Percentiles rank a stretch among this genome's conserved stretches.
phyloP scores from a whole-genome alignment of 64 coral and sea anemone species.

The Anthopleura sola region DNA sequence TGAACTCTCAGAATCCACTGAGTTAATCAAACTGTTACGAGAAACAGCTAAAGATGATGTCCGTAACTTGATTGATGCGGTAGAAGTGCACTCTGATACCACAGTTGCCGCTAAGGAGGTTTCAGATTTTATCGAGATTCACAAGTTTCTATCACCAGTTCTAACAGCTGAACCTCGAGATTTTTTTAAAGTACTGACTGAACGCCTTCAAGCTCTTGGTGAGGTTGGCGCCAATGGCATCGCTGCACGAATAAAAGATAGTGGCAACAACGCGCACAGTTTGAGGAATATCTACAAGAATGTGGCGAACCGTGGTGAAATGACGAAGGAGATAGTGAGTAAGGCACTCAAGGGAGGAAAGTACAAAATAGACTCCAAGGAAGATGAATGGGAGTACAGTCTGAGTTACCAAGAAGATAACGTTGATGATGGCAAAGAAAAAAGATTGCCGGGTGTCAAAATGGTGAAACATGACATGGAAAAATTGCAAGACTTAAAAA shows the following conservation, averaged over 20 bases:
- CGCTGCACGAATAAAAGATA: conserved; percentile 72
- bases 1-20: conserved; percentile 43
- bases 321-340: conserved; percentile 86
- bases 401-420: not conserved
- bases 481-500: conserved; percentile 76
- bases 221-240: conserved; percentile 35
- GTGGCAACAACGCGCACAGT: conserved; percentile 81
- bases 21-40: conserved; percentile 57
- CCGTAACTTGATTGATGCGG: conserved; percentile 75
- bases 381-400: not conserved
- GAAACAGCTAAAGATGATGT: conserved; percentile 84
- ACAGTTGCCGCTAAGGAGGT: conserved; percentile 67
- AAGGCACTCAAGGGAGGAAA: conserved; percentile 56
- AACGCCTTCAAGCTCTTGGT: conserved; percentile 1
- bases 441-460: not conserved
- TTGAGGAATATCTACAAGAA: conserved; percentile 74
- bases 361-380: conserved; percentile 34
- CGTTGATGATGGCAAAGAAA: not conserved
- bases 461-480: conserved; percentile 26
- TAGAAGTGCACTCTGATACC: conserved; percentile 88
- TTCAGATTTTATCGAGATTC: conserved; percentile 82
- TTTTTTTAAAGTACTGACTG: conserved; percentile 15
- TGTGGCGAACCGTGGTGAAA: conserved; percentile 86
- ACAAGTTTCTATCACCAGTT: conserved; percentile 57
- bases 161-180: conserved; percentile 10